Evolutionary conservation across 92 coral and sea anemone genomes (phyloP), one percentile per base, ranked within the genome.

Genomic region (Phenganax marumi): DNA sequence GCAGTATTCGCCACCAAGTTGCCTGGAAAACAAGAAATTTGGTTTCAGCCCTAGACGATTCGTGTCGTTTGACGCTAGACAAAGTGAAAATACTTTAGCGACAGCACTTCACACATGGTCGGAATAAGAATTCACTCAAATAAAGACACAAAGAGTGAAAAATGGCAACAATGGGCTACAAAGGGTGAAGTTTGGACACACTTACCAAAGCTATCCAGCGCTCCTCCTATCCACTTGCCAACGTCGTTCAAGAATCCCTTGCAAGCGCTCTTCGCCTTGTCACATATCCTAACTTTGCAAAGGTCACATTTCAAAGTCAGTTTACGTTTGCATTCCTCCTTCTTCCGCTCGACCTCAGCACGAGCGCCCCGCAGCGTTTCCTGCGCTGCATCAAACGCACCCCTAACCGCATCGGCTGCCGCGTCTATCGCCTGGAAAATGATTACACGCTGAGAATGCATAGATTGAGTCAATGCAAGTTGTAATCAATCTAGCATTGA

Each of bases 171-270:
- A n/a, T n/a, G n/a, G n/a, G n/a, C n/a, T n/a, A n/a, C n/a, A n/a
- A n/a, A n/a, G n/a, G n/a, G n/a, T n/a, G n/a, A n/a, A n/a, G n/a
- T n/a, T n/a, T n/a, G 43, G n/a, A 84, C n/a, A 51, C 24, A 16
- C 87, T 86, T 52, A 92, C 98, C 98, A 58, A 85, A 97, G 3
- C 89, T 87, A 71, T 92, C 85, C 43, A 95, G 86, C 0, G 88
- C 95, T 51, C 95, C 97, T 19, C 97, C 99, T 13, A 96, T 87
- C 99, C 99, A 96, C 65, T 92, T 91, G 6, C 97, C 99, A 52
- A 88, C 91, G 26, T 78, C 73, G 76, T 96, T 92, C 86, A 96
- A 81, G 56, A 93, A 94, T 0, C 93, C 96, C 75, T 96, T 96
- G 49, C 99, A 96, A n/a, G 22, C 7, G 22, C 66, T 2, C 0